phyloP scores from a whole-genome alignment of 37 sponge, comb jelly and placozoan species.

The Chondrilla cf. caribensis region DNA sequence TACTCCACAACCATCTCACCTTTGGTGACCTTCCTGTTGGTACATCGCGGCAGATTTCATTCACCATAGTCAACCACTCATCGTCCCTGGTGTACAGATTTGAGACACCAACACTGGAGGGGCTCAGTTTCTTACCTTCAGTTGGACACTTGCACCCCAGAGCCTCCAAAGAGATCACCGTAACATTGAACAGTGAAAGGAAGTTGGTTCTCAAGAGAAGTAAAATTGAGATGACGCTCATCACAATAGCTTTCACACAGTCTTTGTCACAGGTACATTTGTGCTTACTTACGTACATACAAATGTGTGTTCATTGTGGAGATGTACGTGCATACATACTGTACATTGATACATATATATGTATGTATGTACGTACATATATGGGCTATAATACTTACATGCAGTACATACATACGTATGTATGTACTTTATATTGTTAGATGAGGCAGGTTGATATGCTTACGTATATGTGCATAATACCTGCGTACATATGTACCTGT shows the following conservation, averaged over 20 bases:
- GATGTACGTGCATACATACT: too few relatives aligned
- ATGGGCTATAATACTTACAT: not conserved
- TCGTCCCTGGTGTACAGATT: slow-evolving; percentile 52
- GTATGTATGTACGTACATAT: too few relatives aligned
- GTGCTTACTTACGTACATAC: not conserved
- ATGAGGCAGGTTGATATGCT: too few relatives aligned
- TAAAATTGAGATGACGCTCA: slow-evolving; percentile 44
- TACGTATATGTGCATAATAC: too few relatives aligned
- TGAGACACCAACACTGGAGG: slow-evolving; percentile 54
- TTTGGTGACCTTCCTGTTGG: slow-evolving; percentile 86
- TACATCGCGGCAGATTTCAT: slow-evolving; percentile 75
- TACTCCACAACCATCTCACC: slow-evolving; percentile 56
- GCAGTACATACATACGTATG: too few relatives aligned
- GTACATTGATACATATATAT: too few relatives aligned
- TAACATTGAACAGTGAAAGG: slow-evolving; percentile 64
- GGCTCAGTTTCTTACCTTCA: slow-evolving; percentile 74
- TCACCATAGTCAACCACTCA: slow-evolving; percentile 84
- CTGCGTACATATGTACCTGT: not conserved
- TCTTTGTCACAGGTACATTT: slow-evolving; percentile 43
- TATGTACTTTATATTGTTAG: too few relatives aligned
- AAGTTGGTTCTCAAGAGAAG: slow-evolving; percentile 44
- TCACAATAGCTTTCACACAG: slow-evolving; percentile 65
- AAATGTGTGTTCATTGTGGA: too few relatives aligned
- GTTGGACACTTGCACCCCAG: slow-evolving; percentile 85
- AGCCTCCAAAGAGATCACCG: slow-evolving; percentile 79